A percentile compares a stretch with the other conserved stretches of the same genome.
Evolutionary conservation across 2,797 vertebrate species (phyloP).

Genomic region (Brachyrhaphis roseni): DNA sequence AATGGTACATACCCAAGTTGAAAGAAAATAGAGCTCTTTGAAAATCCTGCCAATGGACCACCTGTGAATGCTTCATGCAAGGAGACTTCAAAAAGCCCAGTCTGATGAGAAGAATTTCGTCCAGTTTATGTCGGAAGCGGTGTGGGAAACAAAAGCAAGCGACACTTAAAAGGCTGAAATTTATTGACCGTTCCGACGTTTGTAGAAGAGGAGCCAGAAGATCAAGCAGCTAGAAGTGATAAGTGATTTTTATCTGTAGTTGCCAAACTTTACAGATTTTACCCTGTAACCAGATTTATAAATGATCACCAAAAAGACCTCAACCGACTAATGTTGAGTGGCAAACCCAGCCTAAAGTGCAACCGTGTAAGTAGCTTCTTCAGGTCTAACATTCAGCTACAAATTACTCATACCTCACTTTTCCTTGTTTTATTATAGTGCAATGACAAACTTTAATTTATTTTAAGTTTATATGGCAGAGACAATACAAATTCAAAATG

Average conservation of each 20-base stretch:
- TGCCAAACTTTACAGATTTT: constrained; percentile 18
- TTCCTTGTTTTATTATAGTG: background rate
- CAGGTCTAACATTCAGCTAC: background rate
- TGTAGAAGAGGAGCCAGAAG: constrained; percentile 47
- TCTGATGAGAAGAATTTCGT: constrained; percentile 52
- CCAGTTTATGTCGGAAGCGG: constrained; percentile 21
- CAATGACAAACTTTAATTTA: background rate
- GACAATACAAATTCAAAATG: background rate
- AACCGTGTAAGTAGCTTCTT: constrained; percentile 9
- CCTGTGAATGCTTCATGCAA: constrained; percentile 10
- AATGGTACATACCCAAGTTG: constrained; percentile 35
- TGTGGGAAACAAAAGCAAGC: constrained; percentile 12
- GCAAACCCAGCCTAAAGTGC: background rate
- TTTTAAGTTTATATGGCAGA: background rate
- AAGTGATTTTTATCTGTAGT: constrained; percentile 5
- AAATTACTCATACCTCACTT: background rate
- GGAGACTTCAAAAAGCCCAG: constrained; percentile 24
- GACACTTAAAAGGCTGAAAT: constrained; percentile 13
- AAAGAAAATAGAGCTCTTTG: constrained; percentile 12
- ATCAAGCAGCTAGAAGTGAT: constrained; percentile 42
- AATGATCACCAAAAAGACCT: constrained; percentile 9
- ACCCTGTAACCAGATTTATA: constrained; percentile 14
- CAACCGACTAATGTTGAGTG: constrained; percentile 18
- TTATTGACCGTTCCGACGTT: constrained; percentile 15
- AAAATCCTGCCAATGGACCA: constrained; percentile 12